Conservation (phyloP, 2,888 invertebrate genomes). For the Coelogynopora nodosa region DNA sequence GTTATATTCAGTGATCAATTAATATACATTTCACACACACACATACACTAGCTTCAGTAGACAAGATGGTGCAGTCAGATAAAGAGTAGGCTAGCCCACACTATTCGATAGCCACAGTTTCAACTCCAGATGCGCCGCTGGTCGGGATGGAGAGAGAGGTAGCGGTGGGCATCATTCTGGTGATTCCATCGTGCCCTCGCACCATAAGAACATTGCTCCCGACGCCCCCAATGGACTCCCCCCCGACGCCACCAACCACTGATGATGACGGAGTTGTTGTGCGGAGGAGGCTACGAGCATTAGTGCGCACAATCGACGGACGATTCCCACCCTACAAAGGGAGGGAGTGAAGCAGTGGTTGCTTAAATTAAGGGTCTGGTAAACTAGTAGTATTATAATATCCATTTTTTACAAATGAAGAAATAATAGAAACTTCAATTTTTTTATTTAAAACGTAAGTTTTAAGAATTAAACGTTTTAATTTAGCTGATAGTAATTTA, state of each 20-base stretch:
- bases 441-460: too few relatives aligned
- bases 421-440: too few relatives aligned
- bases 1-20: too few relatives aligned
- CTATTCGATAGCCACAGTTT: background rate
- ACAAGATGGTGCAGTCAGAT: background rate
- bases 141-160: background rate
- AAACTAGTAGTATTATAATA: too few relatives aligned
- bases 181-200: background rate
- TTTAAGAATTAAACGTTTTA: too few relatives aligned
- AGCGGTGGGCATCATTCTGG: background rate
- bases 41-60: too few relatives aligned
- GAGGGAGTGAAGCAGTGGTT: too few relatives aligned
- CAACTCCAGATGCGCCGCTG: background rate
- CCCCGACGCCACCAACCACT: background rate
- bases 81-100: background rate
- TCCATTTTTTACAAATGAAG: too few relatives aligned
- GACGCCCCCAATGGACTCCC: background rate
- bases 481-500: too few relatives aligned
- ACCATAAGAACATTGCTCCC: background rate
- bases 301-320: slow-evolving; percentile 10
- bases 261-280: too few relatives aligned
- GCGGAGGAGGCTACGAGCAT: background rate
- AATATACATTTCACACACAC: too few relatives aligned
- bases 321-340: background rate
- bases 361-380: too few relatives aligned